Evolutionary conservation across 1,140 invertebrate genomes (phyloP).

Genomic region (Scaptomyza pallida): DNA sequence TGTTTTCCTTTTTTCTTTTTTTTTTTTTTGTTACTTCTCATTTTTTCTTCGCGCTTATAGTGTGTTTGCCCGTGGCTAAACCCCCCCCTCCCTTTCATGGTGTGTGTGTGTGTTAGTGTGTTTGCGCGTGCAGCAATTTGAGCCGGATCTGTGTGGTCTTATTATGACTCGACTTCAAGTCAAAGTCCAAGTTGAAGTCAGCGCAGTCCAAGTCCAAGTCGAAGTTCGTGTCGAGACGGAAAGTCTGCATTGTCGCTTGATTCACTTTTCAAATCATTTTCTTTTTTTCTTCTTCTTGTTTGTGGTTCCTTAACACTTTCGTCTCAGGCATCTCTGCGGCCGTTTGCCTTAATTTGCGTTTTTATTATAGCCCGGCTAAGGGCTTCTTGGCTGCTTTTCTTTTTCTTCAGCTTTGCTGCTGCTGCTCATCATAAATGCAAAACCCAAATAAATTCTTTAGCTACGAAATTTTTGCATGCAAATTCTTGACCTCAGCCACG

Average conservation of each 20-base stretch:
- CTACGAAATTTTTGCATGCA: conserved; percentile 68
- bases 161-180: conserved; percentile 20
- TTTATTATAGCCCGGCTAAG: conserved; percentile 28
- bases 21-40: too few relatives aligned
- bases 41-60: conserved; percentile 36
- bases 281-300: too few relatives aligned
- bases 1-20: conserved; percentile 50
- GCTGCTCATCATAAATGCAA: conserved; percentile 74
- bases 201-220: neutral
- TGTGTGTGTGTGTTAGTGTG: conserved; percentile 35
- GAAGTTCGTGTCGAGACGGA: conserved; percentile 27
- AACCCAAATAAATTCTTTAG: conserved; percentile 74
- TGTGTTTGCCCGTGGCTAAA: conserved; percentile 64
- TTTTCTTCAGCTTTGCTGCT: conserved; percentile 2
- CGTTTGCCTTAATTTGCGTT: conserved; percentile 64
- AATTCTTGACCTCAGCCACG: conserved; percentile 70
- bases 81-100: neutral
- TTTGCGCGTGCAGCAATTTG: conserved; percentile 64
- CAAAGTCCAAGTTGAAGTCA: conserved; percentile 29
- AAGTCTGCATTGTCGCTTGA: conserved; percentile 26
- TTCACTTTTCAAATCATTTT: conserved; percentile 56
- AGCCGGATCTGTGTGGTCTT: conserved; percentile 55
- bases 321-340: conserved; percentile 39
- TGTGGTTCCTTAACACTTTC: conserved; percentile 67
- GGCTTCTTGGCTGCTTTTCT: neutral